These are phyloP conservation scores for Orcinus orca DNA, from an alignment of 2,113 vertebrate species.

Conservation along the genomic window DNA sequence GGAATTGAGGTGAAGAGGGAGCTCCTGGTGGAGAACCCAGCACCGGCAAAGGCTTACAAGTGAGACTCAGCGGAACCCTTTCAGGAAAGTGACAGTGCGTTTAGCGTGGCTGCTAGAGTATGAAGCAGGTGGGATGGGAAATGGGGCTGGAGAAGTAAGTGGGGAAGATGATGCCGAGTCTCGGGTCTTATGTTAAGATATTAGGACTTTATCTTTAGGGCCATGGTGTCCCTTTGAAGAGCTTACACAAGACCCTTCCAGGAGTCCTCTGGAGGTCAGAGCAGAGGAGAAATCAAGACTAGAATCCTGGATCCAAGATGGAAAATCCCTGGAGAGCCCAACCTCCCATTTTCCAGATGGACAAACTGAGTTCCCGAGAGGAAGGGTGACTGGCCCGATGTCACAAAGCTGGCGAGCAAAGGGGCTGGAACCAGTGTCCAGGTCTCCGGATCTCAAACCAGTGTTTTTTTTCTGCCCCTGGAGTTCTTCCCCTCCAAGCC, in stretches of 20 bases:
- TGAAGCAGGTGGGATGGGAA: neutral
- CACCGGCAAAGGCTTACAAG: neutral
- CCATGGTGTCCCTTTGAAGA: neutral
- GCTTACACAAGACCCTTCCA: neutral
- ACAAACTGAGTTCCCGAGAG: neutral
- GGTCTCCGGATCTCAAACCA: neutral
- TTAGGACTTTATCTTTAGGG: neutral
- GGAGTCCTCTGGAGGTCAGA: neutral
- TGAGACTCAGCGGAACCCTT: neutral
- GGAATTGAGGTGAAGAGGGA: neutral
- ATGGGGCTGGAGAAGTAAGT: too few relatives aligned
- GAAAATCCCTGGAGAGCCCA: neutral
- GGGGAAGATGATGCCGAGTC: neutral
- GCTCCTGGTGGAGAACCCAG: neutral
- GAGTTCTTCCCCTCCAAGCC: neutral
- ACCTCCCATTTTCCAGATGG: neutral
- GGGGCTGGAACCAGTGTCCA: neutral
- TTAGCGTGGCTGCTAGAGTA: too few relatives aligned
- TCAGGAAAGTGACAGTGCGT: rapidly evolving
- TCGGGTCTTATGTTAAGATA: neutral
- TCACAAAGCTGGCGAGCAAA: neutral
- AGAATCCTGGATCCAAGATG: neutral
- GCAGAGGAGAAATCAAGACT: neutral
- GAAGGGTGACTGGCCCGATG: neutral
- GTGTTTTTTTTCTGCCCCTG: neutral